Percentiles rank a stretch among this genome's conserved stretches.
phyloP scores from a whole-genome alignment of 2,888 invertebrate species.

The Mesorhabditis belari region DNA sequence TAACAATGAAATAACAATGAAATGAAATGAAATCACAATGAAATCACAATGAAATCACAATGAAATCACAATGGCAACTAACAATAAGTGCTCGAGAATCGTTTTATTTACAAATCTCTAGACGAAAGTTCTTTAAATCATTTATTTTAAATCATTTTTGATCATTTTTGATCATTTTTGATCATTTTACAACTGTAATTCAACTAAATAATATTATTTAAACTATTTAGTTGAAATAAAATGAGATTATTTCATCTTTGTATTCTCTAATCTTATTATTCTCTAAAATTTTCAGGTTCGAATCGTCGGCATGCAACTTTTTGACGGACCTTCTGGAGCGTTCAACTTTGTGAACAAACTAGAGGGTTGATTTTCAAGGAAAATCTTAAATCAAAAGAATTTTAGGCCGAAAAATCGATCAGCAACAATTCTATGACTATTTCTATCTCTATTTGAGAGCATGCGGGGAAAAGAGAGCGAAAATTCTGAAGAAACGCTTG shows the following conservation, averaged over 20 bases:
- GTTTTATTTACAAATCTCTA: no score
- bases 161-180: background rate
- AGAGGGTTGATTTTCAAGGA: conserved; percentile 6
- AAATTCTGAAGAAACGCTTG: background rate
- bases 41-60: no score
- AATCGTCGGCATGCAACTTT: conserved; percentile 81
- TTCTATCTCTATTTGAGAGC: background rate
- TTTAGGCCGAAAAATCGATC: background rate
- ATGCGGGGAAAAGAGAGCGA: conserved; percentile 8
- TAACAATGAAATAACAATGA: no score
- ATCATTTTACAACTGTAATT: no score
- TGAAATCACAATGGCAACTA: no score
- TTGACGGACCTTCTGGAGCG: conserved; percentile 13
- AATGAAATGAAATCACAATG: no score
- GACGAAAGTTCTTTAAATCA: no score
- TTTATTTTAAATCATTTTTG: no score
- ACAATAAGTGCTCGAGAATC: no score
- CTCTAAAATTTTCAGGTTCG: conserved; percentile 68
- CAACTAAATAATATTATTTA: no score
- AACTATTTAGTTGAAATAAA: no score
- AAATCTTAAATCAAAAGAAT: background rate
- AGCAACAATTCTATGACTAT: background rate
- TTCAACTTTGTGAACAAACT: background rate
- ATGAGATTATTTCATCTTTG: no score
- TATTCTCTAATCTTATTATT: conserved; percentile 19